Conservation (phyloP, 35 echinoderm and acorn worm species). For the Anneissia japonica region DNA sequence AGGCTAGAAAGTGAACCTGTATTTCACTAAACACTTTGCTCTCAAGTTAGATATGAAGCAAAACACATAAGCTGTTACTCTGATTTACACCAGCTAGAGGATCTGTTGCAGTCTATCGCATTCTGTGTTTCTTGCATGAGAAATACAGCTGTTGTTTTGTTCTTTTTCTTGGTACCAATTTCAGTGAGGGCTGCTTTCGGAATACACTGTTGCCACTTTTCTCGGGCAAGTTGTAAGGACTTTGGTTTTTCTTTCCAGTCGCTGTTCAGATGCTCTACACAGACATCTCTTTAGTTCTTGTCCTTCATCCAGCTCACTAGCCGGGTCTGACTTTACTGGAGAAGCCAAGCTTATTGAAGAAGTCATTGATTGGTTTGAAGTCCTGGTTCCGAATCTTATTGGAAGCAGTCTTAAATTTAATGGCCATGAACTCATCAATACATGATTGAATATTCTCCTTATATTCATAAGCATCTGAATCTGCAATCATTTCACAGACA, state of each 20-base stretch:
- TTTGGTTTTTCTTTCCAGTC: constrained; percentile 44
- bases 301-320: background rate
- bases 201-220: constrained; percentile 32
- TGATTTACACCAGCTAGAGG: constrained; percentile 32
- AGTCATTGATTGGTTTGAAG: background rate
- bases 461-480: background rate
- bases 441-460: background rate
- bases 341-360: background rate
- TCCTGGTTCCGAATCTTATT: background rate
- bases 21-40: background rate
- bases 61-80: constrained; percentile 65
- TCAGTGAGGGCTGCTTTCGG: background rate
- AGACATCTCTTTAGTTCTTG: no score
- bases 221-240: constrained; percentile 31
- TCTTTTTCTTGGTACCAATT: background rate
- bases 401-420: background rate
- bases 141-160: constrained; percentile 3
- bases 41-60: constrained; percentile 40
- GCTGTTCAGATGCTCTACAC: constrained; percentile 7
- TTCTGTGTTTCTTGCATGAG: background rate
- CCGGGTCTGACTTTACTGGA: background rate
- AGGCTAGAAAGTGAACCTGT: background rate
- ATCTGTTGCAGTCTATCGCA: constrained; percentile 41
- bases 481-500: constrained; percentile 13
- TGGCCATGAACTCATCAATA: background rate